Percentiles rank a stretch among this genome's conserved stretches.
phyloP scores from a whole-genome alignment of 2,888 invertebrate species.

The Poecilus cupreus region DNA sequence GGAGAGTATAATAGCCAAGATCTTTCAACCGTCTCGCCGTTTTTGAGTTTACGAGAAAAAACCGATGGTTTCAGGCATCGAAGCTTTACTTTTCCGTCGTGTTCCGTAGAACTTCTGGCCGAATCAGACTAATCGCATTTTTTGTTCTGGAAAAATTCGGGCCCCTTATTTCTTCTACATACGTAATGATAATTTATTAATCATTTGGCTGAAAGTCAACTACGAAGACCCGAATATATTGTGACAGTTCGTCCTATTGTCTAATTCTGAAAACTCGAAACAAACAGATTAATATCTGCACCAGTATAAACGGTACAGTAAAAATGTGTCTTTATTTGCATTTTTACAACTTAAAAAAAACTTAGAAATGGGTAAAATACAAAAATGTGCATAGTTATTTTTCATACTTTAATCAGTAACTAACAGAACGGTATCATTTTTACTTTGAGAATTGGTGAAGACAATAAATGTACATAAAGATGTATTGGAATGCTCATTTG shows the following conservation, averaged over 20 bases:
- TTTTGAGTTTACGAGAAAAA: neutral
- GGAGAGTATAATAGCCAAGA: constrained; percentile 2
- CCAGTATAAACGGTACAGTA: no score
- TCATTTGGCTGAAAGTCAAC: neutral
- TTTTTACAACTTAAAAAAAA: no score
- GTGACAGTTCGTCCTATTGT: neutral
- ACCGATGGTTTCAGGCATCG: neutral
- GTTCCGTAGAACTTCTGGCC: neutral
- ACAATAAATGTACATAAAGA: no score
- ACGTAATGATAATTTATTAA: neutral
- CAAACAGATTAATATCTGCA: neutral
- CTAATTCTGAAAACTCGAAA: neutral
- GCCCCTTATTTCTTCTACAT: neutral
- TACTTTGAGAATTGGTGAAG: no score
- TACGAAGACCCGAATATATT: neutral
- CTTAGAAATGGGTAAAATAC: no score
- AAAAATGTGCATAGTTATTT: no score
- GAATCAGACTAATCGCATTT: neutral
- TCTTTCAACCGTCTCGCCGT: neutral
- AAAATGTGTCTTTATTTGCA: no score
- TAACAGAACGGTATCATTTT: no score
- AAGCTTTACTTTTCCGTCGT: neutral
- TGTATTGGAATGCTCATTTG: no score
- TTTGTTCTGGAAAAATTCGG: neutral
- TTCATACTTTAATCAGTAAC: no score